A percentile compares a stretch with the other conserved stretches of the same genome.
Evolutionary conservation across 2,797 vertebrate species (phyloP).

Genomic region (Paguma larvata): DNA sequence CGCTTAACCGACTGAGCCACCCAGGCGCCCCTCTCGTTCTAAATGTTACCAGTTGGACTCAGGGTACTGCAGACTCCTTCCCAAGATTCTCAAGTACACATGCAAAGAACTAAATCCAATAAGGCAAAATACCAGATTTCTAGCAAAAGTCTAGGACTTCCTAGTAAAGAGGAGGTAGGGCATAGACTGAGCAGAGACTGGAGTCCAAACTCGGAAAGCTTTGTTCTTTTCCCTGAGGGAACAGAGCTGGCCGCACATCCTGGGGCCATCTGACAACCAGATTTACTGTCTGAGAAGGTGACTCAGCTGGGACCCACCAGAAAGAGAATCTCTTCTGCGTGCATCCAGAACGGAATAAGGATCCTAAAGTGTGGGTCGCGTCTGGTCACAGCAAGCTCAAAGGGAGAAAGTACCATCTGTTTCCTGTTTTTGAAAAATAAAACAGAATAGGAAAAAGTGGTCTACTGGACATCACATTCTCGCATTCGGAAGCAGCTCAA

Average conservation of each 20-base stretch:
- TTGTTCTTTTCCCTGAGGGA: not conserved
- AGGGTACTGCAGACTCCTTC: not conserved
- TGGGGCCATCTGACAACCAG: not conserved
- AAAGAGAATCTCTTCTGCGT: not conserved
- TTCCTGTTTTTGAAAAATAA: not conserved
- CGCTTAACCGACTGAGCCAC: no score
- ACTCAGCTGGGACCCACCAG: not conserved
- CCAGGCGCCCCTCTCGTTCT: no score
- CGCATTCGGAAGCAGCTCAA: not conserved
- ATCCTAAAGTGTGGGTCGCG: not conserved
- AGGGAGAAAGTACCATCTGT: not conserved
- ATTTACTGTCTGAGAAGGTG: not conserved
- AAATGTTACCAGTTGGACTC: not conserved
- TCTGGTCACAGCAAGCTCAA: not conserved
- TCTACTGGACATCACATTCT: not conserved
- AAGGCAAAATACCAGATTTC: not conserved
- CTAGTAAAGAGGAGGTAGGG: not conserved
- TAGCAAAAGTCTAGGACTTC: no score
- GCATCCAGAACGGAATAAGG: not conserved
- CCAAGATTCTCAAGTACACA: not conserved
- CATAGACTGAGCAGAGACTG: not conserved
- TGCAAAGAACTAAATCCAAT: not conserved
- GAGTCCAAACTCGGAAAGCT: not conserved
- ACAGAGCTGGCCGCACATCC: no score
- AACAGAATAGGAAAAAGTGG: not conserved